These are phyloP conservation scores for Pyrgus malvae DNA, from an alignment of 2,888 invertebrate genomes.

Conservation along the genomic window DNA sequence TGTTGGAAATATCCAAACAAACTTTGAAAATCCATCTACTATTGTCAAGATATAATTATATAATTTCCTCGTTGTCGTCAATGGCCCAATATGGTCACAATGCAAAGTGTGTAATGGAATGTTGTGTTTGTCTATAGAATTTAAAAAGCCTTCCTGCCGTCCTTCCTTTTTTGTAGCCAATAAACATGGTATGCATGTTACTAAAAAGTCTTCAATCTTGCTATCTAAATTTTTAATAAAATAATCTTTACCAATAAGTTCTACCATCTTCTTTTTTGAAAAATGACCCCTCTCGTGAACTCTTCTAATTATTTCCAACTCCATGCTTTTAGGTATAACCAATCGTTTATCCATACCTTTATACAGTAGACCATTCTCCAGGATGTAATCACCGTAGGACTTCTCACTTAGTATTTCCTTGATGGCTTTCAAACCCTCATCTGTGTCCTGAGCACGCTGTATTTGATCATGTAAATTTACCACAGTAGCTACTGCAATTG, in stretches of 20 bases:
- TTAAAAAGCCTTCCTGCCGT: neutral
- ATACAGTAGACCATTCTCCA: neutral
- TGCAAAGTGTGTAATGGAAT: neutral
- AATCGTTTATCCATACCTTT: neutral
- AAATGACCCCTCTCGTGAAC: neutral
- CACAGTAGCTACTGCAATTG: neutral
- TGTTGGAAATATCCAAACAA: neutral
- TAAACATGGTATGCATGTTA: neutral
- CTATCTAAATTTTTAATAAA: neutral
- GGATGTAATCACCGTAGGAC: neutral
- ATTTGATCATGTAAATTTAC: neutral
- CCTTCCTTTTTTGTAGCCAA: neutral
- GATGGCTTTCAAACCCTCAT: neutral
- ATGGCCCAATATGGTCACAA: neutral
- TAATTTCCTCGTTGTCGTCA: neutral
- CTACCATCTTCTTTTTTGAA: neutral
- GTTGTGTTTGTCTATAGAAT: neutral
- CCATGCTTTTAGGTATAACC: neutral
- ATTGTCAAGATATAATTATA: neutral
- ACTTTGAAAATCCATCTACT: neutral
- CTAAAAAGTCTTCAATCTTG: neutral
- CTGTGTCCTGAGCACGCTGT: neutral
- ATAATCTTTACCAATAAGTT: neutral
- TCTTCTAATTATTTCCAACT: neutral
- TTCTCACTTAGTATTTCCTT: neutral